These are phyloP conservation scores for Xylota sylvarum DNA, from an alignment of 2,888 invertebrate genomes.

Conservation along the genomic window DNA sequence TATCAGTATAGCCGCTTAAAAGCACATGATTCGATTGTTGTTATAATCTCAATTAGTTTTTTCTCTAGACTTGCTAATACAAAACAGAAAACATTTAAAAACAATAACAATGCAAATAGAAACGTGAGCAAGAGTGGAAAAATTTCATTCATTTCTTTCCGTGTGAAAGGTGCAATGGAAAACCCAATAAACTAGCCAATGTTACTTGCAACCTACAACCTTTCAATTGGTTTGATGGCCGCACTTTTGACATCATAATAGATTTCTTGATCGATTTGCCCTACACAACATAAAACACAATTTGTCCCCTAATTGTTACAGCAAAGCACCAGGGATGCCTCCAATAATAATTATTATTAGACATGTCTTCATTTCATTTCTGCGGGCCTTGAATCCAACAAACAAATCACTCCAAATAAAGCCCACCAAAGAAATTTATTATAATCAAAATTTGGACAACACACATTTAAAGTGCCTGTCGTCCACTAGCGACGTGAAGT, in stretches of 20 bases:
- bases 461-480: background rate
- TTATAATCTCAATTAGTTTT: too few species aligned
- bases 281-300: background rate
- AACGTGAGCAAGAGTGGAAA: too few species aligned
- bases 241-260: background rate
- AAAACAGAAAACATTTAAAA: too few species aligned
- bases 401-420: constrained; percentile 11
- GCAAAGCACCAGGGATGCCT: background rate
- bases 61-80: too few species aligned
- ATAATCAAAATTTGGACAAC: constrained; percentile 22
- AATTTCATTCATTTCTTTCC: too few species aligned
- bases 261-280: background rate
- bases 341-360: background rate
- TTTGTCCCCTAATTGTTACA: background rate
- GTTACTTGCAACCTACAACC: background rate
- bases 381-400: background rate
- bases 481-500: background rate
- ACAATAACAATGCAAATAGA: too few species aligned
- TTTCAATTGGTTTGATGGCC: background rate
- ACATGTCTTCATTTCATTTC: constrained; percentile 1
- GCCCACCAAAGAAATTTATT: constrained; percentile 4
- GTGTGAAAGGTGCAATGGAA: too few species aligned
- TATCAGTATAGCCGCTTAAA: too few species aligned
- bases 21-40: too few species aligned
- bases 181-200: background rate